Evolutionary conservation across 2,797 vertebrate species (phyloP), one percentile per base, ranked within the genome.

Genomic region (Sphaeramia orbicularis): DNA sequence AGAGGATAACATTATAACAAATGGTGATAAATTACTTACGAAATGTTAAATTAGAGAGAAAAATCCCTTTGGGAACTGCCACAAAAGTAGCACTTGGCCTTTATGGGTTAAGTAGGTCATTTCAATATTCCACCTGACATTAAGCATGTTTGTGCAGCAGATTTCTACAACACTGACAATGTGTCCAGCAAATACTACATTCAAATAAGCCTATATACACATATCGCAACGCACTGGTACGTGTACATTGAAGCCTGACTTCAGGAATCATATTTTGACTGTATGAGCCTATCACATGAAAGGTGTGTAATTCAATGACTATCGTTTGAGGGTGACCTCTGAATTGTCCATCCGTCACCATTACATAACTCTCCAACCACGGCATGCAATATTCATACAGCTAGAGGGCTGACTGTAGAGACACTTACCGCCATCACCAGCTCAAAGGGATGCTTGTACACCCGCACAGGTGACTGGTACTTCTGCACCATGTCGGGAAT

Each of bases 371-470:
- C 16, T 72, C 5, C 32, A 70, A 68, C 16, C 44, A 40, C 16
- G 15, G 16, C 57, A 65, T 74, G 50, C 38, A 79, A 80, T 78
- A 81, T 84, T 79, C 11, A 85, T 47, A 21, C 45, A 3, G 15
- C 72, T 56, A 19, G 16, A 62, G 18, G 7, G 37, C 19, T 36
- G 4, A 35, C 18, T 2, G 50, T 0, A 4, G 21, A 50, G 27
- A 74, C 52, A 97, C 98, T 98, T 94, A 99, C 98, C 87, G 95
- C 95, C 98, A 99, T 99, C 86, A 99, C 97, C 70, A 99, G 93
- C 86, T 99, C 97, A 43, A 99, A 99, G 0, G 97, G 96, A 59
- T 97, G 94, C 87, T 99, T 99, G 94, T 99, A 99, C 86, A 99
- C 94, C 72, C 96, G 94, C 59, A 99, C 96, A 1, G 97, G 98